A percentile compares a stretch with the other conserved stretches of the same genome.
These are phyloP conservation scores for Sapajus apella DNA, from an alignment of 2,113 vertebrate genomes.

Conservation along the genomic window DNA sequence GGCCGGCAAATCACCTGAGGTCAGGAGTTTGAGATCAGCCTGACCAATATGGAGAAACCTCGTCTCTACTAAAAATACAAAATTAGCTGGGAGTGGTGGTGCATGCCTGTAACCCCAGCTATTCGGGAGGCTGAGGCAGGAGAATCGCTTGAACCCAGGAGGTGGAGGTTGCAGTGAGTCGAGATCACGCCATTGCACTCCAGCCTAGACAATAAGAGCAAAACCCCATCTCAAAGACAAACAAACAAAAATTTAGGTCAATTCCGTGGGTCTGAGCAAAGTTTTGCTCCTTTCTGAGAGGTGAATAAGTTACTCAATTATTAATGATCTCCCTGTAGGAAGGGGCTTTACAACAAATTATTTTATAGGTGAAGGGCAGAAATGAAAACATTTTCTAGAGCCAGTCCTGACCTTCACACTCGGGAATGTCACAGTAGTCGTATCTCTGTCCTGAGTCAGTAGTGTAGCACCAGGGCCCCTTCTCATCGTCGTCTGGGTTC, in stretches of 20 bases:
- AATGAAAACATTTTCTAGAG: fast-evolving
- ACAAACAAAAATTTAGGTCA: not conserved
- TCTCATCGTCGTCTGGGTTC: slow-evolving; percentile 91
- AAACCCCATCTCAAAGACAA: not conserved
- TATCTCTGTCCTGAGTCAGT: slow-evolving; percentile 85
- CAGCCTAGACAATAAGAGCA: not conserved
- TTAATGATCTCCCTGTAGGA: not conserved
- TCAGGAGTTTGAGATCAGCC: not conserved
- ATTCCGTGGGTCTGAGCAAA: not conserved
- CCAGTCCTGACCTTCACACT: slow-evolving; percentile 83
- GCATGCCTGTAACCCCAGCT: not conserved
- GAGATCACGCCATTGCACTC: not conserved
- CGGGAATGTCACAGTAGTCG: slow-evolving; percentile 91
- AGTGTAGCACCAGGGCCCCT: slow-evolving; percentile 96
- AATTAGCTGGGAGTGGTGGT: not conserved
- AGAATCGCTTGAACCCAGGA: not conserved
- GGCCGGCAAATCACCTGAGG: not conserved
- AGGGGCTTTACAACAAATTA: not conserved
- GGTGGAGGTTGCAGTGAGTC: not conserved
- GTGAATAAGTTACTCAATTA: not conserved
- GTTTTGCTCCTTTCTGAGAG: not conserved
- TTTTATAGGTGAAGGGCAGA: not conserved
- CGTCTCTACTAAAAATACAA: not conserved
- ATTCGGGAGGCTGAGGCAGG: not conserved
- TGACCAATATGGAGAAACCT: not conserved